Conservation (phyloP, 2,888 invertebrate genomes). For the Protula sp. region DNA sequence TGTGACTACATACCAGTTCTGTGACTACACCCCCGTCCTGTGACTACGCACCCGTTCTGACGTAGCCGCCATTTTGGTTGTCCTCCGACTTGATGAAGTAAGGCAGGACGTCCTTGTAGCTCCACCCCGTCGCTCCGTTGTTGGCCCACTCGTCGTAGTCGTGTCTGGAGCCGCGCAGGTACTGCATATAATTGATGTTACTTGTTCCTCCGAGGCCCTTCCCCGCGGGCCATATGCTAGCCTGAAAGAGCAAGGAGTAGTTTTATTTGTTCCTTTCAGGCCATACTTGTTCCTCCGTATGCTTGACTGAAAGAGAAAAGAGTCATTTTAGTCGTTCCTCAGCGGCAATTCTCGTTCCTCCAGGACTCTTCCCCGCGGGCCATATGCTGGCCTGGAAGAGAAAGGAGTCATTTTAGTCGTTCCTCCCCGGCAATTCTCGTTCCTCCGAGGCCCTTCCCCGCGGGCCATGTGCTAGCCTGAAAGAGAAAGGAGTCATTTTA, state of each 20-base stretch:
- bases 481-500: too few relatives aligned
- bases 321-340: too few relatives aligned
- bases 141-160: constrained; percentile 30
- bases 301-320: too few relatives aligned
- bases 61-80: constrained; percentile 25
- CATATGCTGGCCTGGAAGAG: constrained; percentile 14
- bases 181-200: constrained; percentile 30
- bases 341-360: constrained; percentile 27
- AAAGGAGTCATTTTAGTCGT: too few relatives aligned
- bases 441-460: constrained; percentile 27
- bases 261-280: background rate
- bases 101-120: constrained; percentile 29
- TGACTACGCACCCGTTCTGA: constrained; percentile 23
- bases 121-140: constrained; percentile 27
- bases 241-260: constrained; percentile 2
- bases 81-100: constrained; percentile 32
- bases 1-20: too few relatives aligned
- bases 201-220: constrained; percentile 27
- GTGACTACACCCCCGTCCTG: too few relatives aligned
- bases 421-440: too few relatives aligned
- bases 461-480: constrained; percentile 15
- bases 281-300: too few relatives aligned
- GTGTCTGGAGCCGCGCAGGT: constrained; percentile 27
- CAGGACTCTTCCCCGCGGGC: constrained; percentile 24
- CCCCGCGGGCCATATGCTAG: constrained; percentile 17